These are phyloP conservation scores for Macropodus opercularis DNA, from an alignment of 2,797 vertebrate genomes.

Conservation along the genomic window DNA sequence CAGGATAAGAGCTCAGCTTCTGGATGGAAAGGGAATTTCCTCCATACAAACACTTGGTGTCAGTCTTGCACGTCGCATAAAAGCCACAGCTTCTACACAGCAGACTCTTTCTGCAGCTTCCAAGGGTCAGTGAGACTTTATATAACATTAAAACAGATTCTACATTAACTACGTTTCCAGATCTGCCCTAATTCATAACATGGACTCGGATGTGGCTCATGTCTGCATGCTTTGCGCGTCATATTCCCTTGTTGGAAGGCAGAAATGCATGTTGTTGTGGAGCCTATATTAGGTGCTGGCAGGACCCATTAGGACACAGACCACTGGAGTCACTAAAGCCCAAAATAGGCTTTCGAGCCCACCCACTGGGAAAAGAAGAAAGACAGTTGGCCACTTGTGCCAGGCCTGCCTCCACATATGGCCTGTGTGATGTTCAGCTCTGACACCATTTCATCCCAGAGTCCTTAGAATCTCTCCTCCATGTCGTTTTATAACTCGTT, in stretches of 20 bases:
- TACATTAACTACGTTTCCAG: conserved; percentile 42
- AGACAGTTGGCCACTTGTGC: conserved; percentile 61
- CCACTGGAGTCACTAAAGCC: conserved; percentile 44
- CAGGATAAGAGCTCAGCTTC: not conserved
- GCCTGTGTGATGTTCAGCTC: conserved; percentile 55
- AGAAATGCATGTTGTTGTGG: conserved; percentile 34
- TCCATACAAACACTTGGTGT: conserved; percentile 73
- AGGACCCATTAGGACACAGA: conserved; percentile 40
- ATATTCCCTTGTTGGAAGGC: conserved; percentile 37
- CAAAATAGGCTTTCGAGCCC: conserved; percentile 52
- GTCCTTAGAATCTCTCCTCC: conserved; percentile 25
- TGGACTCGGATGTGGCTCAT: conserved; percentile 13
- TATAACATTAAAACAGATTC: conserved; percentile 12
- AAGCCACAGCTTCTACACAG: not conserved
- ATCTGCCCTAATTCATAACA: conserved; percentile 22
- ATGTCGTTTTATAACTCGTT: conserved; percentile 2
- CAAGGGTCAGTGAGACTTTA: conserved; percentile 19
- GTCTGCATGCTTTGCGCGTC: conserved; percentile 13
- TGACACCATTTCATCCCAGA: conserved; percentile 64
- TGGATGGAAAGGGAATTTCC: conserved; percentile 1
- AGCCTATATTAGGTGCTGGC: conserved; percentile 58
- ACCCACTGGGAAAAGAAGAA: conserved; percentile 37
- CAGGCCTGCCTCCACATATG: conserved; percentile 67
- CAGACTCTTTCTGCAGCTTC: conserved; percentile 4
- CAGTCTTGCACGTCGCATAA: conserved; percentile 63